Percentiles rank a stretch among this genome's conserved stretches.
Evolutionary conservation across 2,888 invertebrate genomes (phyloP).

Genomic region (Dicranocentrus wangi): DNA sequence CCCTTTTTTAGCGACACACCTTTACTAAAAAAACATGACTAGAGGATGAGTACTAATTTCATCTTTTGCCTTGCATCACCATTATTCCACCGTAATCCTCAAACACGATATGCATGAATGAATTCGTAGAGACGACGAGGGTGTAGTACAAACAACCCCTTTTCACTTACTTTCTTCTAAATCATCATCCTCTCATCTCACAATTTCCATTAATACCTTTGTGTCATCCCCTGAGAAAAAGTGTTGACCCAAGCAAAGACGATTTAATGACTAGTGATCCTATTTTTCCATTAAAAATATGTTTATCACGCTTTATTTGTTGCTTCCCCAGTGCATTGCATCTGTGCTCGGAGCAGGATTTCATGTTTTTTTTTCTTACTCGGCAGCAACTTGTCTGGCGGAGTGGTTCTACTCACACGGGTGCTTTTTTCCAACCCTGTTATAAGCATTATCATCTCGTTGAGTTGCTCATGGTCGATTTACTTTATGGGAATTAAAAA

Average conservation of each 20-base stretch:
- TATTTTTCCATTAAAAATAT: slow-evolving; percentile 35
- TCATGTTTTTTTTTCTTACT: not conserved
- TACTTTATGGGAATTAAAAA: slow-evolving; percentile 59
- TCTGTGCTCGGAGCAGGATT: not conserved
- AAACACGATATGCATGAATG: slow-evolving; percentile 52
- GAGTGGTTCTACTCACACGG: not conserved
- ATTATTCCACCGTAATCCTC: slow-evolving; percentile 25
- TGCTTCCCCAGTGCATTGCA: not conserved
- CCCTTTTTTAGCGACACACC: too few relatives aligned
- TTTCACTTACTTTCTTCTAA: slow-evolving; percentile 14
- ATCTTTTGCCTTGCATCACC: slow-evolving; percentile 13
- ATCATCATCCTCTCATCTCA: slow-evolving; percentile 9
- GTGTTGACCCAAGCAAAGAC: slow-evolving; percentile 56
- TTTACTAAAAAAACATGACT: too few relatives aligned
- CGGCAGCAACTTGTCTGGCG: slow-evolving; percentile 12
- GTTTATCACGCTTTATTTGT: slow-evolving; percentile 44
- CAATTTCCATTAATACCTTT: not conserved
- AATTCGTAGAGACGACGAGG: slow-evolving; percentile 1
- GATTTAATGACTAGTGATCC: slow-evolving; percentile 37
- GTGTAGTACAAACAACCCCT: not conserved
- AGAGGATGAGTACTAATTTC: too few relatives aligned
- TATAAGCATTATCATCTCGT: not conserved
- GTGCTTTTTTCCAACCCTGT: slow-evolving; percentile 22
- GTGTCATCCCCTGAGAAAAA: slow-evolving; percentile 27
- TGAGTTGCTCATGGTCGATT: not conserved